Evolutionary conservation across 1,140 invertebrate species (phyloP).

Genomic region (Drosophila funebris): DNA sequence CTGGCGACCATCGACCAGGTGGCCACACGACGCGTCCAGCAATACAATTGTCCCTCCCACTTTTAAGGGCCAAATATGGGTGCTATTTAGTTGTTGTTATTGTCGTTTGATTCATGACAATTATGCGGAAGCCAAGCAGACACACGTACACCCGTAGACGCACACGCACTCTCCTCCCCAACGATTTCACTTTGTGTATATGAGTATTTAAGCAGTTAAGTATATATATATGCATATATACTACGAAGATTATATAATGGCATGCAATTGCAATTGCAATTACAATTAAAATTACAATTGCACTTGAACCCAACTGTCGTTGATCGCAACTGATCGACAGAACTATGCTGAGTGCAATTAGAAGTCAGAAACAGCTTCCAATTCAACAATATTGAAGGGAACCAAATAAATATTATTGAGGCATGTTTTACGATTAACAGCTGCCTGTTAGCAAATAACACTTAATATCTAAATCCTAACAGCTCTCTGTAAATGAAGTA

Average conservation of each 20-base stretch:
- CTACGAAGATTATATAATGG: conserved; percentile 5
- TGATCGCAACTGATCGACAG: not conserved
- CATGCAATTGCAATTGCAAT: conserved; percentile 1
- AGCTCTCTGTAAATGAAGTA: too few relatives aligned
- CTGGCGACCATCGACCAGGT: conserved; percentile 11
- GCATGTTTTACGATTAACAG: too few relatives aligned
- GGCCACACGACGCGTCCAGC: not conserved
- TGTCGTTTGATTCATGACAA: conserved; percentile 23
- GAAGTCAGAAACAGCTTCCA: not conserved
- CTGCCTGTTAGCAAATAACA: too few relatives aligned
- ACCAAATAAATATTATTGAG: too few relatives aligned
- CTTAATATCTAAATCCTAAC: too few relatives aligned
- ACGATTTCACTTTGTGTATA: conserved; percentile 17
- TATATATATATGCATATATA: not conserved
- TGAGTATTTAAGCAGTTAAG: not conserved
- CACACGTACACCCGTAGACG: conserved; percentile 14
- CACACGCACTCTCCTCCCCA: not conserved
- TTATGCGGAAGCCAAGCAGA: conserved; percentile 43
- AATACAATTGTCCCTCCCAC: not conserved
- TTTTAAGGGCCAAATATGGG: conserved; percentile 38
- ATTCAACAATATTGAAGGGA: not conserved
- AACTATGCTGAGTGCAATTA: not conserved
- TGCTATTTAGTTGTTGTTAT: conserved; percentile 4
- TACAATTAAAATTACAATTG: conserved; percentile 8
- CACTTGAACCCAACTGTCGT: conserved; percentile 10